A percentile compares a stretch with the other conserved stretches of the same genome.
Conservation (phyloP, 2,797 vertebrate species). For the Psittacula echo region DNA sequence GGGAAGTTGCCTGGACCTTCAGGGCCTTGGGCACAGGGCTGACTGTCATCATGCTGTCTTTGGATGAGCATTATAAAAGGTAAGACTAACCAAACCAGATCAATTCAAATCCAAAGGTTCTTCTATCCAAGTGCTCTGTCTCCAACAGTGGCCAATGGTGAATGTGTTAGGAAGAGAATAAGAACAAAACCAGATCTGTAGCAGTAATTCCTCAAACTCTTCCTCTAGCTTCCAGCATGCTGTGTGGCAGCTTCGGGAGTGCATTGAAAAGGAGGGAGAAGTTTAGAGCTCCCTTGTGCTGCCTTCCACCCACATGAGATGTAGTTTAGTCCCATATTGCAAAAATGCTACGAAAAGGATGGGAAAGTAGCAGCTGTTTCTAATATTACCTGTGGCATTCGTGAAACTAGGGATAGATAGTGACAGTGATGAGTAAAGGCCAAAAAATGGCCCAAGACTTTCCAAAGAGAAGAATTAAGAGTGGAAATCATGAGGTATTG, state of each 20-base stretch:
- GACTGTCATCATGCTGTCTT: accelerated
- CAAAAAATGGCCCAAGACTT: not conserved
- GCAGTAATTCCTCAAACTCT: not conserved
- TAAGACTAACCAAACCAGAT: not conserved
- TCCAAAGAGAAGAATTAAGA: not conserved
- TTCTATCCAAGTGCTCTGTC: not conserved
- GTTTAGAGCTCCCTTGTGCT: not conserved
- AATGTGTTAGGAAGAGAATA: not conserved
- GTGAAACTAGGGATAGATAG: not conserved
- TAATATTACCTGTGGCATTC: not conserved
- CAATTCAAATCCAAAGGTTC: not conserved
- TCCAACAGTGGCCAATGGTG: not conserved
- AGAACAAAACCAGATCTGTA: not conserved
- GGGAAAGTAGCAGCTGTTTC: not conserved
- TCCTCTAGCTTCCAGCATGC: not conserved
- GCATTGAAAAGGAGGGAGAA: not conserved
- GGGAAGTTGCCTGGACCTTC: not conserved
- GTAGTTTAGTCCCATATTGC: not conserved
- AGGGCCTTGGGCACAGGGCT: not conserved
- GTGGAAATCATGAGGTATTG: not conserved
- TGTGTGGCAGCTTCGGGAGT: not conserved
- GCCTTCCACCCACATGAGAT: not conserved
- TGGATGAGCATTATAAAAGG: not conserved
- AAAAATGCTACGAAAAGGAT: not conserved
- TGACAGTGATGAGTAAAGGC: not conserved